Percentiles rank a stretch among this genome's conserved stretches.
These are phyloP conservation scores for Anaspis maculata DNA, from an alignment of 2,888 invertebrate species.

Conservation along the genomic window DNA sequence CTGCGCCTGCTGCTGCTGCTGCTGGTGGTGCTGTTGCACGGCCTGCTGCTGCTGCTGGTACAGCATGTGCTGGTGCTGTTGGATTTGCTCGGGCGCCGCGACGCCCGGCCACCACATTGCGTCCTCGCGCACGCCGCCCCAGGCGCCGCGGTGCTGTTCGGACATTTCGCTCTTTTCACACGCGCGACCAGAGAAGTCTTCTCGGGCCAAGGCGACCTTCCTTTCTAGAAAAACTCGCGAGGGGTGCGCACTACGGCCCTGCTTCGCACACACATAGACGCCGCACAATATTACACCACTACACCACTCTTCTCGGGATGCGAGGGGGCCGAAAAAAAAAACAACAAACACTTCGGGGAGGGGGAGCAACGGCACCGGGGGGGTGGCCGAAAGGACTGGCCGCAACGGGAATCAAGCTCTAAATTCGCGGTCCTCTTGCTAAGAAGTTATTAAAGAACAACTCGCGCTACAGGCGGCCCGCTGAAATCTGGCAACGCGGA, in stretches of 20 bases:
- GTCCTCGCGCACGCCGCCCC: constrained; percentile 54
- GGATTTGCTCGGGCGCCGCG: constrained; percentile 39
- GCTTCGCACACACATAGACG: background rate
- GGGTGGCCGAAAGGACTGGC: constrained; percentile 13
- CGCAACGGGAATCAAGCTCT: too few species aligned
- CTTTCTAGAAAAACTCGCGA: background rate
- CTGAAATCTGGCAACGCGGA: constrained; percentile 44
- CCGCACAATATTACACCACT: constrained; percentile 7
- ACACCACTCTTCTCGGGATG: constrained; percentile 11
- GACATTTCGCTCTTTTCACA: constrained; percentile 45
- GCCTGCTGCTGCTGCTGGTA: constrained; percentile 35
- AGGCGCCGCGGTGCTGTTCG: constrained; percentile 57
- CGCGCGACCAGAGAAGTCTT: constrained; percentile 7
- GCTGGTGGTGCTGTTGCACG: too few species aligned
- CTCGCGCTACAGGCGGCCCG: constrained; percentile 30
- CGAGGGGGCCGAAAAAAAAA: constrained; percentile 7
- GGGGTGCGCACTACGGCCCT: constrained; percentile 8
- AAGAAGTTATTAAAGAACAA: background rate
- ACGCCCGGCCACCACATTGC: constrained; percentile 55
- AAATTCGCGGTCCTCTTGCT: constrained; percentile 9
- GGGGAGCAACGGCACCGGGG: too few species aligned
- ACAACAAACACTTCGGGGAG: constrained; percentile 1
- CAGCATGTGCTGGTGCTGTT: constrained; percentile 31
- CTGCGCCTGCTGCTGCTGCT: constrained; percentile 32
- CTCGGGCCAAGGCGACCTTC: background rate